Percentiles rank a stretch among this genome's conserved stretches.
Conservation (phyloP, 2,113 vertebrate species). For the Cephalopholis sonnerati region DNA sequence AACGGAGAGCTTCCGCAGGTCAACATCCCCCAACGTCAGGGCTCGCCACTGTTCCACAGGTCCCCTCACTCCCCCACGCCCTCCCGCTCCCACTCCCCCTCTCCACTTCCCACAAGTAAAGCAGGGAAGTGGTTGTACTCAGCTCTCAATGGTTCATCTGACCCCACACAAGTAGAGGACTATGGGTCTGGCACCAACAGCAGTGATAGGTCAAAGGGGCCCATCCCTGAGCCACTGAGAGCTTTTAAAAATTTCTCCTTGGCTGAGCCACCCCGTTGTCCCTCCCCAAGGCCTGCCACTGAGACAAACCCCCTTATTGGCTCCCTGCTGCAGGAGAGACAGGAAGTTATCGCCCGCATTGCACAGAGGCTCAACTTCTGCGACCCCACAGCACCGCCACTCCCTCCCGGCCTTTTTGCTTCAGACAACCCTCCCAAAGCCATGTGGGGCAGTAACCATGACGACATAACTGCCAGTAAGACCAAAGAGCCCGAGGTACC, state of each 20-base stretch:
- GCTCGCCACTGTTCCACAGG: constrained; percentile 84
- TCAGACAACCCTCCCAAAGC: constrained; percentile 85
- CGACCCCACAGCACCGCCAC: constrained; percentile 90
- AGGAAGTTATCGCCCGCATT: constrained; percentile 97
- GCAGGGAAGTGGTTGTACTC: constrained; percentile 88
- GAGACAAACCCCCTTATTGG: constrained; percentile 95
- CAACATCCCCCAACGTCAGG: constrained; percentile 78
- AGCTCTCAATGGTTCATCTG: constrained; percentile 81
- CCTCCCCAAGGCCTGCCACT: constrained; percentile 83
- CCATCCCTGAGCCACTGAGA: constrained; percentile 84
- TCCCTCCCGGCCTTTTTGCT: constrained; percentile 86
- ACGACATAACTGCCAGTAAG: constrained; percentile 87
- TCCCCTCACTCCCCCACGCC: constrained; percentile 82
- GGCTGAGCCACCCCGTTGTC: constrained; percentile 83
- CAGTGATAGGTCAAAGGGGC: constrained; percentile 81
- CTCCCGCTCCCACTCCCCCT: constrained; percentile 80
- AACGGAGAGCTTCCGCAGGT: constrained; percentile 78
- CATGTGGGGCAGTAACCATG: constrained; percentile 80
- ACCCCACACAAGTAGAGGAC: constrained; percentile 81
- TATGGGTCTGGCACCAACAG: constrained; percentile 75
- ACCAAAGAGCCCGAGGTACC: constrained; percentile 86
- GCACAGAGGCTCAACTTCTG: constrained; percentile 97
- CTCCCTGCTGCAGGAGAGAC: constrained; percentile 95
- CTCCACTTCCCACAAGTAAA: constrained; percentile 82
- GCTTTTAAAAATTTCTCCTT: constrained; percentile 91